Evolutionary conservation across 1,140 invertebrate genomes (phyloP).

Genomic region (Paracyclopina nana): DNA sequence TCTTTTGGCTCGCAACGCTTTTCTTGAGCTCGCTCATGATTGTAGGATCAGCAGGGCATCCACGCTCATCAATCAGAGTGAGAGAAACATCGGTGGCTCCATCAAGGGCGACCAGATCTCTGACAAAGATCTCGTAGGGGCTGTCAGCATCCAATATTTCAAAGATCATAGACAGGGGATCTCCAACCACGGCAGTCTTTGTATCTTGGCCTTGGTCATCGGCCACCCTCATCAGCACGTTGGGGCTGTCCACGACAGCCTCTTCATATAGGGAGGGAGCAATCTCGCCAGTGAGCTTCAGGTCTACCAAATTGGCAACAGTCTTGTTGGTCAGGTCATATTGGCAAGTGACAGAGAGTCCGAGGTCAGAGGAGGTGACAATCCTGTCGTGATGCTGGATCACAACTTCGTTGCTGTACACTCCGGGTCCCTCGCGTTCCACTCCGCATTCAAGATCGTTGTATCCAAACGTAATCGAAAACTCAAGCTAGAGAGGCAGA

Average conservation of each 20-base stretch:
- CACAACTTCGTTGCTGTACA: conserved; percentile 21
- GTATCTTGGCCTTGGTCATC: conserved; percentile 12
- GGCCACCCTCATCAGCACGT: conserved; percentile 64
- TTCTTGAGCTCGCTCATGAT: conserved; percentile 69
- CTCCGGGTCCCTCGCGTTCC: conserved; percentile 20
- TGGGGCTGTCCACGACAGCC: conserved; percentile 62
- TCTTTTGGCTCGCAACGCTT: conserved; percentile 34
- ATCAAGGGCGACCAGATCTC: conserved; percentile 80
- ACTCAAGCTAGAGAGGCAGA: too few species aligned
- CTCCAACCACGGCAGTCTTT: conserved; percentile 40
- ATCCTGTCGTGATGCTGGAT: conserved; percentile 74
- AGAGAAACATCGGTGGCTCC: conserved; percentile 78
- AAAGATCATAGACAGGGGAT: conserved; percentile 68
- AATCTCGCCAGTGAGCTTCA: conserved; percentile 66
- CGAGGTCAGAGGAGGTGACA: conserved; percentile 77
- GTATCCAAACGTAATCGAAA: conserved; percentile 71
- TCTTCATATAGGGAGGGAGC: conserved; percentile 30
- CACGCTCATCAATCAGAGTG: conserved; percentile 67
- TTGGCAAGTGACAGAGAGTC: conserved; percentile 72
- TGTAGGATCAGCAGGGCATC: conserved; percentile 74
- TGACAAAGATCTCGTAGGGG: conserved; percentile 83
- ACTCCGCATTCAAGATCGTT: conserved; percentile 67
- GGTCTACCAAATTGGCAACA: conserved; percentile 60
- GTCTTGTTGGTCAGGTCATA: conserved; percentile 83
- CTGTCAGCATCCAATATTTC: conserved; percentile 69